Percentiles rank a stretch among this genome's conserved stretches.
These are phyloP conservation scores for Chrysochloris asiatica DNA, from an alignment of 2,113 vertebrate genomes.

Conservation along the genomic window DNA sequence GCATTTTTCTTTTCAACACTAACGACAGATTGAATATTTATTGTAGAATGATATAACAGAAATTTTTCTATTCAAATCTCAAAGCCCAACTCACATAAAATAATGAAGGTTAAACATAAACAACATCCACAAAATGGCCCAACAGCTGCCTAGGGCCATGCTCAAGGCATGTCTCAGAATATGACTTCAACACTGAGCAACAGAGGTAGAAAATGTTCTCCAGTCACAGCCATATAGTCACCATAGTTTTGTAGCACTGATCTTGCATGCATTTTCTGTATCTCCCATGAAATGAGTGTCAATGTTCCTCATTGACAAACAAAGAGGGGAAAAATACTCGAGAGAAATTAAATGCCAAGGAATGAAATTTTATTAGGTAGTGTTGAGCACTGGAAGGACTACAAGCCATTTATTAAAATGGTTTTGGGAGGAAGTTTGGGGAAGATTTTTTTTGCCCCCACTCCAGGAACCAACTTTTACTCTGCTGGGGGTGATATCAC, in stretches of 20 bases:
- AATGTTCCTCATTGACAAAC: neutral
- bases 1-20: neutral
- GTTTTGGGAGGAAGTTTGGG: neutral
- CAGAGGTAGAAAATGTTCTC: neutral
- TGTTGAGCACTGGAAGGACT: neutral
- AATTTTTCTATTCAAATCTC: neutral
- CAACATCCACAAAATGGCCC: neutral
- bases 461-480: neutral
- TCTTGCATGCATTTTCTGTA: neutral
- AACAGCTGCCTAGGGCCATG: neutral
- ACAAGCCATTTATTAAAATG: neutral
- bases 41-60: slow-evolving; percentile 8
- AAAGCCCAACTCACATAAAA: neutral
- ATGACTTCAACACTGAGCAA: neutral
- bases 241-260: neutral
- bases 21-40: neutral
- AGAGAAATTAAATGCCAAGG: neutral
- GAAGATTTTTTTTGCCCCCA: neutral
- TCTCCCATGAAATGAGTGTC: neutral
- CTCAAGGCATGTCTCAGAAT: neutral
- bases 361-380: neutral
- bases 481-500: neutral
- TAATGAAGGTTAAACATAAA: neutral
- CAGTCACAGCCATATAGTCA: neutral
- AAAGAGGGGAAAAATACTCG: neutral